Evolutionary conservation across 2,888 invertebrate species (phyloP).

Genomic region (Euclidia mi): DNA sequence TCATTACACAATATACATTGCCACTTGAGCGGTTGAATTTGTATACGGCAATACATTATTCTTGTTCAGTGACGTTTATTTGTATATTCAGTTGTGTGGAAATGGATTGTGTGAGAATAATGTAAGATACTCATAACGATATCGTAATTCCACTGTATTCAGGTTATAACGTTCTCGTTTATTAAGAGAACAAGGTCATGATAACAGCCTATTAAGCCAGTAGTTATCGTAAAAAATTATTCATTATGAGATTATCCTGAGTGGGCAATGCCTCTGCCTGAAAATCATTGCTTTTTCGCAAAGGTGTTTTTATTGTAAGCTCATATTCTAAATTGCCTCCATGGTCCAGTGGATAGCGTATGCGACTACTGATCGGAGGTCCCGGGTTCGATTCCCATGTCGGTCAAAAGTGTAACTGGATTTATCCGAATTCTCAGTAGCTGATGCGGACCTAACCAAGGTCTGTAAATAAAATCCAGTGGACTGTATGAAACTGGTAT

Average conservation of each 20-base stretch:
- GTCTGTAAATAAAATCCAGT: no score
- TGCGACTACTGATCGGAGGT: no score
- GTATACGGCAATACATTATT: slow-evolving; percentile 2
- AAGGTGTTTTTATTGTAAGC: no score
- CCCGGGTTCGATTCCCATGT: no score
- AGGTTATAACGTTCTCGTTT: slow-evolving; percentile 56
- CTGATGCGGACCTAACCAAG: no score
- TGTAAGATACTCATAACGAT: slow-evolving; percentile 35
- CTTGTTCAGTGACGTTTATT: slow-evolving; percentile 18
- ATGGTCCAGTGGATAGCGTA: no score
- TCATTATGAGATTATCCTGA: not conserved
- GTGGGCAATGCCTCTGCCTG: no score
- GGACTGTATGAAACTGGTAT: no score
- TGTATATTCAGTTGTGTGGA: slow-evolving; percentile 20
- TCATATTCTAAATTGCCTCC: no score
- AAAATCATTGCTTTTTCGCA: no score
- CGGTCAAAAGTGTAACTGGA: no score
- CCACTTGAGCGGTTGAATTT: not conserved
- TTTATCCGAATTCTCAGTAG: no score
- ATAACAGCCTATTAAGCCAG: slow-evolving; percentile 21
- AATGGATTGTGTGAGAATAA: slow-evolving; percentile 42
- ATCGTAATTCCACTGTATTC: slow-evolving; percentile 57
- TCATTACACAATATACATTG: not conserved
- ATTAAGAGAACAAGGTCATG: slow-evolving; percentile 34
- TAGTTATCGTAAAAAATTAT: slow-evolving; percentile 10